phyloP scores from a whole-genome alignment of 1,140 invertebrate species.

The Acyrthosiphon pisum region DNA sequence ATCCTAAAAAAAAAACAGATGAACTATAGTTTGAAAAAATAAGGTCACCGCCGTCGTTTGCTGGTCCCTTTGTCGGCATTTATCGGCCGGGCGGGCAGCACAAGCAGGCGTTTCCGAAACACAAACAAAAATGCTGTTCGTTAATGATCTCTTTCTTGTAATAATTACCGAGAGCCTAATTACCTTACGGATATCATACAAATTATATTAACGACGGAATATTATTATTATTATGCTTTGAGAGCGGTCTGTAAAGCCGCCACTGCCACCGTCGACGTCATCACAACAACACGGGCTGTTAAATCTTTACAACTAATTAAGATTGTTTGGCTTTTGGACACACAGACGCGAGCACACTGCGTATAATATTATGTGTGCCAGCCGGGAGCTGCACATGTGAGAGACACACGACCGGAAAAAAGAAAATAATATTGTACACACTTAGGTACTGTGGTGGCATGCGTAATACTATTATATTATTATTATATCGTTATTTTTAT shows the following conservation, averaged over 20 bases:
- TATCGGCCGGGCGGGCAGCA: background rate
- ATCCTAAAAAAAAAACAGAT: conserved; percentile 25
- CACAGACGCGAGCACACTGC: background rate
- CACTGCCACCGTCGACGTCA: background rate
- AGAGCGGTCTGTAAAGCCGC: conserved; percentile 44
- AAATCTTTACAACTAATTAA: conserved; percentile 57
- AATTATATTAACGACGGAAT: conserved; percentile 54
- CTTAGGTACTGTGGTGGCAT: background rate
- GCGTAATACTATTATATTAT: background rate
- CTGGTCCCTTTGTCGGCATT: conserved; percentile 38
- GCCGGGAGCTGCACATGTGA: background rate
- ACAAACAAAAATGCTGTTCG: conserved; percentile 48
- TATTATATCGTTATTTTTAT: background rate
- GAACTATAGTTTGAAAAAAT: background rate
- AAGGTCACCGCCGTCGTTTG: background rate
- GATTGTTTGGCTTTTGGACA: conserved; percentile 55
- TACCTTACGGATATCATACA: conserved; percentile 54
- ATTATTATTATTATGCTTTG: conserved; percentile 43
- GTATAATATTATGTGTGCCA: background rate
- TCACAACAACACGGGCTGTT: conserved; percentile 48
- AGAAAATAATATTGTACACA: background rate
- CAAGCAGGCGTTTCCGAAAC: conserved; percentile 44
- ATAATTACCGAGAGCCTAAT: conserved; percentile 52
- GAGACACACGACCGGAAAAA: conserved; percentile 18
- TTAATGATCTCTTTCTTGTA: conserved; percentile 42